Percentiles rank a stretch among this genome's conserved stretches.
phyloP scores from a whole-genome alignment of 2,888 invertebrate genomes.

The Odontomyia ornata region DNA sequence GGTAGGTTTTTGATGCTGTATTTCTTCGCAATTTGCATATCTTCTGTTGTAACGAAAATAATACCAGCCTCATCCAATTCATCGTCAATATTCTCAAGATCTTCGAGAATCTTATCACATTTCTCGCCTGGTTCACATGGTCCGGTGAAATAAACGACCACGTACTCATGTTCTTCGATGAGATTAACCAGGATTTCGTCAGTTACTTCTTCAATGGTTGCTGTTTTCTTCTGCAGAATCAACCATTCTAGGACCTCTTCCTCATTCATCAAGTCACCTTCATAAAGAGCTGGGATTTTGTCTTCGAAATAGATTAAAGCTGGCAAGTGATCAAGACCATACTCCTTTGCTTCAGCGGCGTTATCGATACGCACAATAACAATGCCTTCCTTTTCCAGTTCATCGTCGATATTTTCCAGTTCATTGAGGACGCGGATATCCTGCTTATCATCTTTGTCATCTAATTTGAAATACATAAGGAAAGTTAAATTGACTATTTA shows the following conservation, averaged over 20 bases:
- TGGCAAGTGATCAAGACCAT: slow-evolving; percentile 86
- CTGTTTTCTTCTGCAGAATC: slow-evolving; percentile 84
- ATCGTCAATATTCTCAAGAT: slow-evolving; percentile 91
- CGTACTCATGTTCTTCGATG: slow-evolving; percentile 90
- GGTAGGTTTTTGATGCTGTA: slow-evolving; percentile 86
- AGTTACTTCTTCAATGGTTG: slow-evolving; percentile 93
- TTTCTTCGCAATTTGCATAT: slow-evolving; percentile 80
- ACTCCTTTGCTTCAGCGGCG: slow-evolving; percentile 88
- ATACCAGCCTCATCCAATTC: slow-evolving; percentile 93
- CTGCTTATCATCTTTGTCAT: slow-evolving; percentile 90
- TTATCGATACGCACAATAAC: slow-evolving; percentile 91
- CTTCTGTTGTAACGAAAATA: slow-evolving; percentile 93
- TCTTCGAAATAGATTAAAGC: slow-evolving; percentile 87
- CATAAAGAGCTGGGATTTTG: slow-evolving; percentile 89
- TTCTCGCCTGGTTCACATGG: slow-evolving; percentile 88
- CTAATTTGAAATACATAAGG: slow-evolving; percentile 65
- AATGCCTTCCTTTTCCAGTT: slow-evolving; percentile 87
- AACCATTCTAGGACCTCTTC: slow-evolving; percentile 89
- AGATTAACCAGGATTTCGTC: slow-evolving; percentile 87
- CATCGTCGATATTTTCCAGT: slow-evolving; percentile 91
- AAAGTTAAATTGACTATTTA: too few relatives aligned
- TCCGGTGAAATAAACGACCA: slow-evolving; percentile 93
- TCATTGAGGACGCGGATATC: slow-evolving; percentile 88
- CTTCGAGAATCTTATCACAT: slow-evolving; percentile 85
- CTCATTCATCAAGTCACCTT: slow-evolving; percentile 91